Evolutionary conservation across 2,888 invertebrate species (phyloP), one percentile per base, ranked within the genome.

Genomic region (Parnassius orleans): DNA sequence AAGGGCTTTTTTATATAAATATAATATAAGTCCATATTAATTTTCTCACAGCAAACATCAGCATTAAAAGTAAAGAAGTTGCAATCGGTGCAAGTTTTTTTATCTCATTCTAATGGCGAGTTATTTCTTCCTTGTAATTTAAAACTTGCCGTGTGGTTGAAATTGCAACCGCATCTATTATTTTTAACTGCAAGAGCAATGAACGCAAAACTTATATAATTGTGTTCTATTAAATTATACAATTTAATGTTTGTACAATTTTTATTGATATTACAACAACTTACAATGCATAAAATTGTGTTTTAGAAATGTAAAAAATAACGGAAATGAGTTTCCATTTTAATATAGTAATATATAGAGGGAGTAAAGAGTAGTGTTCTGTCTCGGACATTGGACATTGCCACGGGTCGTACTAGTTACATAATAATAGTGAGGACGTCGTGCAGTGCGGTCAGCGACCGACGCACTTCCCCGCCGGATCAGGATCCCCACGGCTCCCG

Each of bases 391-490:
- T 52, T 42, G 54, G 63, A 53, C 52, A 63, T 54, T 47, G 43
- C 15, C 11, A 44, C 41, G 33, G 63, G 24, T 41, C 55, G 60
- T 84, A 84, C 86, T 83, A 82, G 78, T 79, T 82, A 81, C 65
- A 82, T 80, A 84, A 83, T 83, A 80, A 83, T 83, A 80, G 80
- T 78, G 75, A 70, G 72, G 78, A 77, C 78, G 77, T 79, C 80
- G 81, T 78, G 79, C 76, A 72, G 70, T 66, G 71, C 80, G 83
- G 84, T 84, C 86, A 77, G 64, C 73, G 81, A 84, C 80, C 80
- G 72, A 61, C 64, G 65, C 61, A 64, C 63, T 63, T 54, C 64
- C 65, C 64, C 69, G 66, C 53, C 62, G 57, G 62, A 74, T 74
- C 73, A 75, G 80, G 79, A 78, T 77, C 66, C 64, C 66, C 65